Conservation (phyloP, 2,797 vertebrate genomes). For the Uromys caudimaculatus region DNA sequence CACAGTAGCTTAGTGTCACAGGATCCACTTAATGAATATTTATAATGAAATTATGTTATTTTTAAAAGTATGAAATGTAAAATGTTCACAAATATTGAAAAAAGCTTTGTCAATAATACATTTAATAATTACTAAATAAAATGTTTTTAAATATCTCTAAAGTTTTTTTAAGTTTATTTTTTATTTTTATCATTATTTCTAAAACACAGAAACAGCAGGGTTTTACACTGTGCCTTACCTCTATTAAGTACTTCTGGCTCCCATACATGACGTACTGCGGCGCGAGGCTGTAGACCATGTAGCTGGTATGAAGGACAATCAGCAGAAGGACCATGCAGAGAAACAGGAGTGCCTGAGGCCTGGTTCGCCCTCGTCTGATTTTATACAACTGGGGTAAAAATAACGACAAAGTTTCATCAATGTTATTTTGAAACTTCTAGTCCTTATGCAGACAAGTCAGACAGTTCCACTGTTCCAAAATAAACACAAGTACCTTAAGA, state of each 20-base stretch:
- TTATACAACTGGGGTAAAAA: conserved; percentile 93
- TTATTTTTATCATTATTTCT: neutral
- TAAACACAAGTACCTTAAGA: neutral
- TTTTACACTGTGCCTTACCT: conserved; percentile 89
- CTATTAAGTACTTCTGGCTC: conserved; percentile 96
- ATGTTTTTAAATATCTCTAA: conserved; percentile 7
- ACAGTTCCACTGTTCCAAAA: conserved; percentile 7
- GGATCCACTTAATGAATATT: conserved; percentile 13
- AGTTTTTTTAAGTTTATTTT: neutral
- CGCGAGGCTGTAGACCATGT: conserved; percentile 99
- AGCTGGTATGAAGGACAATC: conserved; percentile 98
- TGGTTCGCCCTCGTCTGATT: conserved; percentile 95
- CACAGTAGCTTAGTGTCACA: conserved; percentile 2
- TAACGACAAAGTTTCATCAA: neutral
- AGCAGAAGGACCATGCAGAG: conserved; percentile 99
- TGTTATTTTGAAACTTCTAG: neutral
- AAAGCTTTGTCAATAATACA: conserved; percentile 47
- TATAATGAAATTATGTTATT: conserved; percentile 51
- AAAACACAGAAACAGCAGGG: conserved; percentile 3
- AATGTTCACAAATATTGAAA: conserved; percentile 19
- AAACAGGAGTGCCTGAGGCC: conserved; percentile 97
- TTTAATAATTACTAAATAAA: conserved; percentile 56
- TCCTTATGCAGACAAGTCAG: neutral
- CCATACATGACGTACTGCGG: conserved; percentile 99
- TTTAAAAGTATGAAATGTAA: conserved; percentile 48